Percentiles rank a stretch among this genome's conserved stretches.
These are phyloP conservation scores for Lerema accius DNA, from an alignment of 1,140 invertebrate species.

Conservation along the genomic window DNA sequence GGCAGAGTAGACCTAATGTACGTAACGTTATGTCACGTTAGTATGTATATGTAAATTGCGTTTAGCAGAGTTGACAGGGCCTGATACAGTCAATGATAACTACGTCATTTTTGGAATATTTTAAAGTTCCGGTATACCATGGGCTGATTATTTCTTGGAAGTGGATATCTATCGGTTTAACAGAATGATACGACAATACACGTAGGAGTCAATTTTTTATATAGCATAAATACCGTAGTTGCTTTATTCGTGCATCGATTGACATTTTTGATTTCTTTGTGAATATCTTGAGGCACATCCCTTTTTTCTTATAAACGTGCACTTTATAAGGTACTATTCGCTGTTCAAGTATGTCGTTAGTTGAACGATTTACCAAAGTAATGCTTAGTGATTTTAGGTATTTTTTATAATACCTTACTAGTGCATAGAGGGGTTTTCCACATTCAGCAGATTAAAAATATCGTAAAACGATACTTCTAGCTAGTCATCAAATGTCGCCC, in stretches of 20 bases:
- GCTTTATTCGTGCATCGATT: not conserved
- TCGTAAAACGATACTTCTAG: not conserved
- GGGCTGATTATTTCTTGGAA: constrained; percentile 4
- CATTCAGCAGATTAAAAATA: not conserved
- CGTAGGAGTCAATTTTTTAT: constrained; percentile 23
- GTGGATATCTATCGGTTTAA: not conserved
- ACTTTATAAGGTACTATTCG: constrained; percentile 12
- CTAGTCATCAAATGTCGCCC: no score
- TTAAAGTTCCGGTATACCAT: not conserved
- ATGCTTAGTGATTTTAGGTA: not conserved
- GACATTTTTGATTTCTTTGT: not conserved
- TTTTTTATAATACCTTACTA: no score
- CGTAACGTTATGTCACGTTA: no score
- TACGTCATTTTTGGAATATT: not conserved
- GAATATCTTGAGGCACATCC: constrained; percentile 1
- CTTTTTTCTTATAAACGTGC: not conserved
- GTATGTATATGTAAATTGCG: not conserved
- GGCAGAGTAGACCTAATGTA: constrained; percentile 4
- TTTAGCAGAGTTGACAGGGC: not conserved
- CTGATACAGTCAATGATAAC: not conserved
- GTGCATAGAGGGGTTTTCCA: no score
- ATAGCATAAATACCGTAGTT: no score
- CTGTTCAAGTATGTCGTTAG: constrained; percentile 4
- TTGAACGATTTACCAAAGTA: constrained; percentile 2
- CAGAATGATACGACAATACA: constrained; percentile 27